Base-by-base conservation (phyloP, 1,140 invertebrate species). In the Plodia interpunctella region DNA sequence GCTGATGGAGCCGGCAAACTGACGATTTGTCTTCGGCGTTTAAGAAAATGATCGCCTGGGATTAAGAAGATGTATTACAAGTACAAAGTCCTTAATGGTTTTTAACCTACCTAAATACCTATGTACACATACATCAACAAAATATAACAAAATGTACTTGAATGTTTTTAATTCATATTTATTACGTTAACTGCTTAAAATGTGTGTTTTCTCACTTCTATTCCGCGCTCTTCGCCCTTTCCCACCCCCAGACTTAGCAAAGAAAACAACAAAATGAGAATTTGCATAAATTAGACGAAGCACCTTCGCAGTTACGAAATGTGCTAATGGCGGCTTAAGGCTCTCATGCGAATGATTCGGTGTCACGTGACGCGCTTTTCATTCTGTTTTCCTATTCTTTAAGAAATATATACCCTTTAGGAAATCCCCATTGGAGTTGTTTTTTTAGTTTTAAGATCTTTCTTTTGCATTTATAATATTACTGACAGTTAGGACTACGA, bases 221-320 rank as follows among this genome's bases (percentile, higher is more conserved):
- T 17, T 44, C 38, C 15, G n/a, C 70, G 60, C 51, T 54, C 30
- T 54, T 68, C 30, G 10, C 8, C 11, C 6, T 10, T 32, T 60
- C 62, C 66, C 71, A 65, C 60, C 55, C n/a, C 58, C 58, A 76
- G 76, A 69, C 70, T 64, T 69, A 18, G 63, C 63, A 76, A 83
- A 81, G 80, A 80, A 81, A 81, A 74, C 75, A 77, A 77, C 75
- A 68, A 76, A 80, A 81, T 68, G 67, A 73, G 81, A 71, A 78
- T 87, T 87, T 76, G 62, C 80, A 87, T 87, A 83, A 83, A 85
- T 84, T 84, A 80, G 78, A 74, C 59, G 63, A 65, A 68, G 76
- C 76, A 78, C 74, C 71, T 80, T 74, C 70, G 65, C 70, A 74
- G 72, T 76, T 65, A 78, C 74, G 61, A 75, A 82, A 66, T 80